Evolutionary conservation across 1,140 invertebrate genomes (phyloP).

Genomic region (Ceratina calcarata): DNA sequence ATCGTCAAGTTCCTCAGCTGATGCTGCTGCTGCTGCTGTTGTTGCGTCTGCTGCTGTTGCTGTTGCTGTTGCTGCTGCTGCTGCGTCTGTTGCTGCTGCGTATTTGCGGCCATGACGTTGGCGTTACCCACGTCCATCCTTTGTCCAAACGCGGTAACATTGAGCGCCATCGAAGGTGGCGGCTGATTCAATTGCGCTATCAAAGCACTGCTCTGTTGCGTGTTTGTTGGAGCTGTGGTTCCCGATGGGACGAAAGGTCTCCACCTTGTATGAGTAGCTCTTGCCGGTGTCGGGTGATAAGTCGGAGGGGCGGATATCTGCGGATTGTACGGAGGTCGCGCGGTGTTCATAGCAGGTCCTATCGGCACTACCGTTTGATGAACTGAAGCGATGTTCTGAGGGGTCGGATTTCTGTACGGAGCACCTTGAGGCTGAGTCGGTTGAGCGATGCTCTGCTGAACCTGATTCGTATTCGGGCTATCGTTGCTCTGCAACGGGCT

Average conservation of each 20-base stretch:
- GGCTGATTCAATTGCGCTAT: conserved; percentile 87
- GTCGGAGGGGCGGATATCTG: conserved; percentile 81
- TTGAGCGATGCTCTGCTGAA: conserved; percentile 73
- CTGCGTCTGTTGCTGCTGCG: conserved; percentile 77
- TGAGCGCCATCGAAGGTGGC: conserved; percentile 81
- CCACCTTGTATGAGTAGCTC: conserved; percentile 72
- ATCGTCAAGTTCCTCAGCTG: conserved; percentile 50
- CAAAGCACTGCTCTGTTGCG: conserved; percentile 80
- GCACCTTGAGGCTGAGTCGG: conserved; percentile 71
- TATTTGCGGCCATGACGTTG: conserved; percentile 76
- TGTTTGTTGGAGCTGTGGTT: conserved; percentile 74
- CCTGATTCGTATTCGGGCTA: conserved; percentile 80
- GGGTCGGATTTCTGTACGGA: conserved; percentile 72
- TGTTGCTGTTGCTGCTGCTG: conserved; percentile 74
- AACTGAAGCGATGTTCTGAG: conserved; percentile 75
- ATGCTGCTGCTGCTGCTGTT: conserved; percentile 73
- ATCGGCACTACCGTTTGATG: conserved; percentile 72
- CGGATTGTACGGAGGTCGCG: conserved; percentile 75
- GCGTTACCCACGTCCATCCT: conserved; percentile 78
- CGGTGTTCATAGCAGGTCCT: conserved; percentile 67
- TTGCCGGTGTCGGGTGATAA: conserved; percentile 76
- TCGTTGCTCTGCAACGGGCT: conserved; percentile 83
- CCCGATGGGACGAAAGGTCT: conserved; percentile 75
- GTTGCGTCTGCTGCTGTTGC: neutral
- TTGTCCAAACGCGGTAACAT: conserved; percentile 79